Conservation (phyloP, 2,797 vertebrate species). For the Sebastiscus albofasciatus region DNA sequence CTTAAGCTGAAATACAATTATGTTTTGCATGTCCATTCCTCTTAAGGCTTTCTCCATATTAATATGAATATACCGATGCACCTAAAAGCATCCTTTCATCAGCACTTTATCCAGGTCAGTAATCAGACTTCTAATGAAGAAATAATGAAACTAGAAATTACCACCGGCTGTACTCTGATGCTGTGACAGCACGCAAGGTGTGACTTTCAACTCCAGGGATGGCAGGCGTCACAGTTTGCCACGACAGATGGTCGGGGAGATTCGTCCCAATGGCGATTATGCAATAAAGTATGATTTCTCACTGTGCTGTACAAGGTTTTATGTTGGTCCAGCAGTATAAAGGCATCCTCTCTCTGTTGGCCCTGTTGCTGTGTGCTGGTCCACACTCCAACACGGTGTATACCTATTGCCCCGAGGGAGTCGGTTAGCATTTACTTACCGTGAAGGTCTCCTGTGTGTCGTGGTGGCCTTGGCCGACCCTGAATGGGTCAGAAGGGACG, state of each 20-base stretch:
- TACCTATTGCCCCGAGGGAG: neutral
- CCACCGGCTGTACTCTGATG: slow-evolving; percentile 25
- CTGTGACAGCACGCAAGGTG: slow-evolving; percentile 36
- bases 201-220: slow-evolving; percentile 45
- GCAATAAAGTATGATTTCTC: slow-evolving; percentile 57
- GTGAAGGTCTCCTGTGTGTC: slow-evolving; percentile 20
- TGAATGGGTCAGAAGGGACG: neutral
- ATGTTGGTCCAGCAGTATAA: slow-evolving; percentile 15
- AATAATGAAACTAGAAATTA: slow-evolving; percentile 6
- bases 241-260: slow-evolving; percentile 69
- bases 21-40: neutral
- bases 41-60: neutral
- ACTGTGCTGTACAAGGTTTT: slow-evolving; percentile 22
- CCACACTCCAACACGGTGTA: neutral
- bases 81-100: neutral
- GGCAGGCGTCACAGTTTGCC: slow-evolving; percentile 37
- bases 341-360: neutral
- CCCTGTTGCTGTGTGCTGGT: neutral
- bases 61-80: neutral
- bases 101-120: neutral
- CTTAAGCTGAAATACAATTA: neutral
- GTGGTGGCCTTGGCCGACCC: slow-evolving; percentile 19
- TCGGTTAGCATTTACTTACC: neutral
- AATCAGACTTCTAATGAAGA: slow-evolving; percentile 15
- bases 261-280: slow-evolving; percentile 52